These are phyloP conservation scores for Salminus brasiliensis DNA, from an alignment of 2,113 vertebrate species.

Conservation along the genomic window DNA sequence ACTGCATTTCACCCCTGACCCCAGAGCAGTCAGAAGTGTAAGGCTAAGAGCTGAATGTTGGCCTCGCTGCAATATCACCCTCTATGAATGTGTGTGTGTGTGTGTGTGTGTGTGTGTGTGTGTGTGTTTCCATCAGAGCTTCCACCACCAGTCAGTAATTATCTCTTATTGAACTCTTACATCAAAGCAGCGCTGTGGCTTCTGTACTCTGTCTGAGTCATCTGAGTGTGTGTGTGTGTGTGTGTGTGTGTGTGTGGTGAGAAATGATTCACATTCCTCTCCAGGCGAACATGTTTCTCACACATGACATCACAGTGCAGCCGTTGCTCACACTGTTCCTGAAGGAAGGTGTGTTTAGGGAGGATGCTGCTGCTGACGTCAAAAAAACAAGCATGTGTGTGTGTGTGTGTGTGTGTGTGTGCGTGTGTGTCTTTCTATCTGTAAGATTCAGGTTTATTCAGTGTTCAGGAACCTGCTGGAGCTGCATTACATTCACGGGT, in stretches of 20 bases:
- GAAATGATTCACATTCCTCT: not conserved
- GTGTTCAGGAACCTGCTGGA: no score
- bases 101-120: not conserved
- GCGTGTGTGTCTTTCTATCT: no score
- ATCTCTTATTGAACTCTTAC: conserved; percentile 46
- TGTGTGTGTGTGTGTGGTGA: not conserved
- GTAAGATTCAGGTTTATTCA: no score
- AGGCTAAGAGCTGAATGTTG: no score
- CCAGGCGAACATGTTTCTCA: not conserved
- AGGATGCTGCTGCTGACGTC: not conserved
- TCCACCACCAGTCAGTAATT: conserved; percentile 47
- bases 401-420: no score
- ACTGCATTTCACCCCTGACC: no score
- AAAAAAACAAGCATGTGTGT: not conserved
- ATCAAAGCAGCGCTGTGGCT: conserved; percentile 43
- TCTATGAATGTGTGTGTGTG: no score
- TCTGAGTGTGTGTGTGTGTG: not conserved
- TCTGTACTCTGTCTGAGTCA: conserved; percentile 5
- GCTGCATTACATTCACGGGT: no score
- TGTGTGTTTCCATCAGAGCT: conserved; percentile 1
- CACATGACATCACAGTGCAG: not conserved
- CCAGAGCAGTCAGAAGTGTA: no score
- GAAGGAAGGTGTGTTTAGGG: not conserved
- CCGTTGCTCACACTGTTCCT: not conserved
- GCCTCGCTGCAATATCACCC: no score